Conservation (phyloP, 2,888 invertebrate genomes). For the Anthrax anthrax region DNA sequence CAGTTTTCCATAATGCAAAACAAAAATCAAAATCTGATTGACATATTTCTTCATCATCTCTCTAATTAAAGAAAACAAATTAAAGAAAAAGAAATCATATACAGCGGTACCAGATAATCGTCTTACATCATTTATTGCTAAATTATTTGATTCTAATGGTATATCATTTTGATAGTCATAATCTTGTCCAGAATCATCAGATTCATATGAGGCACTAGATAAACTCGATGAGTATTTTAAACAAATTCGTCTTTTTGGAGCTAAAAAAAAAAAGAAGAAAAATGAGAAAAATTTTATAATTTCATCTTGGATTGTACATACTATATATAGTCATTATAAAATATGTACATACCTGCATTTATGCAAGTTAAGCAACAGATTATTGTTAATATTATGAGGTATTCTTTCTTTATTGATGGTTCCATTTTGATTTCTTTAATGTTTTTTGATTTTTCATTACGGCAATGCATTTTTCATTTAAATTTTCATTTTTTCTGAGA, state of each 20-base stretch:
- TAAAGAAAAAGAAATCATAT: background rate
- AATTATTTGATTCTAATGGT: background rate
- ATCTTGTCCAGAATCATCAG: background rate
- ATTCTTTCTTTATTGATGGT: background rate
- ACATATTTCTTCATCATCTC: conserved; percentile 31
- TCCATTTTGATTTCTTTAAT: background rate
- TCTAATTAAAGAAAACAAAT: background rate
- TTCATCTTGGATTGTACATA: too few relatives aligned
- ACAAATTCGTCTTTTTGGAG: conserved; percentile 1
- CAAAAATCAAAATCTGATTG: conserved; percentile 42
- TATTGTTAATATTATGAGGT: background rate
- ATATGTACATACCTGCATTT: background rate
- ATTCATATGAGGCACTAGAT: background rate
- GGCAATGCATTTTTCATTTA: too few relatives aligned
- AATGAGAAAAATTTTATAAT: background rate
- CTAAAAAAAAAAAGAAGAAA: background rate
- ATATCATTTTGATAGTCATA: background rate
- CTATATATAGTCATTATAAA: too few relatives aligned
- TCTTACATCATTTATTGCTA: background rate
- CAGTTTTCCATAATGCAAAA: conserved; percentile 56
- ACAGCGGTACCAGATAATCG: background rate
- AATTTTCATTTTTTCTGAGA: too few relatives aligned
- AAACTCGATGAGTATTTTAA: background rate
- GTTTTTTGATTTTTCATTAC: background rate
- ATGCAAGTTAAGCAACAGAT: background rate